Evolutionary conservation across 2,113 vertebrate genomes (phyloP).

Genomic region (Noturus placidus): DNA sequence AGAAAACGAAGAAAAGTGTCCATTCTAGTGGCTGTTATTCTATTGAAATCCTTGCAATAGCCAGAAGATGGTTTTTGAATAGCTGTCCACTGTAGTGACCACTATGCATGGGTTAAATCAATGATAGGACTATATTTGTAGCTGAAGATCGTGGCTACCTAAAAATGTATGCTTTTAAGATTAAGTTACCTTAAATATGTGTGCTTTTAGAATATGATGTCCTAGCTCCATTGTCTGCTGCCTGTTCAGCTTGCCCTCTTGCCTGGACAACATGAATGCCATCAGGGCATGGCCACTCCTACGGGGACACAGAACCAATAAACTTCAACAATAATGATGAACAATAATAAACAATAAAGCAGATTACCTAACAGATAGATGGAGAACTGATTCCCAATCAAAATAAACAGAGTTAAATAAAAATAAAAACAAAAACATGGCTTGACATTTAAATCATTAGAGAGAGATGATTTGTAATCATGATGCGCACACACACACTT

Average conservation of each 20-base stretch:
- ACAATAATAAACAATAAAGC: neutral
- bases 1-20: too few relatives aligned
- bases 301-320: constrained; percentile 49
- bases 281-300: constrained; percentile 94
- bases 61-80: too few relatives aligned
- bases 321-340: neutral
- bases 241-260: constrained; percentile 94
- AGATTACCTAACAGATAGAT: neutral
- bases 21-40: too few relatives aligned
- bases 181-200: constrained; percentile 93
- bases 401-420: neutral
- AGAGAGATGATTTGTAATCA: neutral
- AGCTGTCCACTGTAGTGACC: too few relatives aligned
- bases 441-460: neutral
- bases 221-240: constrained; percentile 98
- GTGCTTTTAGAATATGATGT: constrained; percentile 97
- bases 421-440: neutral
- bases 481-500: neutral
- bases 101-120: neutral
- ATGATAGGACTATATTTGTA: neutral
- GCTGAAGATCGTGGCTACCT: neutral
- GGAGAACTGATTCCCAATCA: neutral
- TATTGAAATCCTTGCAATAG: too few relatives aligned
- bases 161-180: neutral
- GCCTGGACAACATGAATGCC: constrained; percentile 97